Evolutionary conservation across 2,113 vertebrate genomes (phyloP), one percentile per base, ranked within the genome.

Genomic region (Hiodon tergisus): DNA sequence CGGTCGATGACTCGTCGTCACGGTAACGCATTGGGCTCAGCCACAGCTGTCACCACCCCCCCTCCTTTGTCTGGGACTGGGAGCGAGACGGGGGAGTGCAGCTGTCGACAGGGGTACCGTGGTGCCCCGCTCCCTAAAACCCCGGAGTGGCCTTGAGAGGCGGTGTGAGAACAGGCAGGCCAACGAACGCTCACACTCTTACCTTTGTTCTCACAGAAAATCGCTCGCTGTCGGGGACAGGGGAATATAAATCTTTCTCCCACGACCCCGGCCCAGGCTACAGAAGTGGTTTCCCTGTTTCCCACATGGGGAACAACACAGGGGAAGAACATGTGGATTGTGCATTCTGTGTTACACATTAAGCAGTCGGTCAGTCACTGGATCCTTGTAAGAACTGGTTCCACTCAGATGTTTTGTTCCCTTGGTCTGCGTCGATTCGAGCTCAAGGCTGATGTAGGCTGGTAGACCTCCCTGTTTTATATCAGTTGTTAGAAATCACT

Each of bases 161-260:
- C 8, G 6, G 65, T 17, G 31, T 47, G 65, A 67, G 65, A 67
- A 48, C 31, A 13, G 31, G n/a, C 69, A 13, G 17, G 31, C 54
- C 17, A 3, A 13, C 10, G 16, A 16, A 6, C 53, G 54, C 17
- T 61, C n/a, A 9, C 7, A 13, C 51, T 17, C 6, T 11, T 5
- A 14, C 46, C 14, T 71, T 71, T 71, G 69, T 58, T 71, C 69
- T 55, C 68, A 16, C 2, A 9, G 13, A 69, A 55, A 48, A 17
- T 3, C 3, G 14, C 4, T 9, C 5, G 11, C 4, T n/a, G 67
- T 6, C 48, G 66, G 14, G 61, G 17, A 46, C 16, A 57, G 31
- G 47, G 0, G 57, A 60, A 60, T 51, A 47, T 61, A 46, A 60
- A n/a, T n/a, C 71, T 46, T n/a, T 66, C 63, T 73, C 51, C 67